Conservation (phyloP, 2,113 vertebrate species). For the Sphyrna mokarran region DNA sequence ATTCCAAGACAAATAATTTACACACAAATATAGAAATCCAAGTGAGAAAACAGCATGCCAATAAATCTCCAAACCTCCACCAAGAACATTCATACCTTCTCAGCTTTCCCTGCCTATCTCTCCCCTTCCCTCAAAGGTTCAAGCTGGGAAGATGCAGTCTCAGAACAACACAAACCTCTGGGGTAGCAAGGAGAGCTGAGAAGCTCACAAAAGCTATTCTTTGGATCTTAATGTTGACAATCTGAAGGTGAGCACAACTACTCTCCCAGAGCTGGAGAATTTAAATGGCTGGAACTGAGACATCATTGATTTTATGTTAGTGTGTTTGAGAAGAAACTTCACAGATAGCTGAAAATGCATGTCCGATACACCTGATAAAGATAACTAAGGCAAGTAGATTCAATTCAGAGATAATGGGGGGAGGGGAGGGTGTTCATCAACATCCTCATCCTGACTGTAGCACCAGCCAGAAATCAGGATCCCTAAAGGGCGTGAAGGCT, state of each 20-base stretch:
- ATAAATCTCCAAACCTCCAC: neutral
- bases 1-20: neutral
- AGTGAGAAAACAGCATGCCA: neutral
- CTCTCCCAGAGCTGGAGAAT: neutral
- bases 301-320: neutral
- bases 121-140: neutral
- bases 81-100: neutral
- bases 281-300: neutral
- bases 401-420: neutral
- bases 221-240: neutral
- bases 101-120: neutral
- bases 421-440: no score
- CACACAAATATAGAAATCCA: neutral
- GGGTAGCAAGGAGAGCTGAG: neutral
- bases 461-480: no score
- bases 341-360: neutral
- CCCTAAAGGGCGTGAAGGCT: no score
- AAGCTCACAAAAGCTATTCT: neutral
- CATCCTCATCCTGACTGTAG: no score
- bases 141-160: neutral
- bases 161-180: neutral
- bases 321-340: neutral
- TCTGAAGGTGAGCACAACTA: neutral
- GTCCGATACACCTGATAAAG: neutral
- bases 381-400: neutral